Evolutionary conservation across 2,888 invertebrate genomes (phyloP), one percentile per base, ranked within the genome.

Genomic region (Auanema sp.): DNA sequence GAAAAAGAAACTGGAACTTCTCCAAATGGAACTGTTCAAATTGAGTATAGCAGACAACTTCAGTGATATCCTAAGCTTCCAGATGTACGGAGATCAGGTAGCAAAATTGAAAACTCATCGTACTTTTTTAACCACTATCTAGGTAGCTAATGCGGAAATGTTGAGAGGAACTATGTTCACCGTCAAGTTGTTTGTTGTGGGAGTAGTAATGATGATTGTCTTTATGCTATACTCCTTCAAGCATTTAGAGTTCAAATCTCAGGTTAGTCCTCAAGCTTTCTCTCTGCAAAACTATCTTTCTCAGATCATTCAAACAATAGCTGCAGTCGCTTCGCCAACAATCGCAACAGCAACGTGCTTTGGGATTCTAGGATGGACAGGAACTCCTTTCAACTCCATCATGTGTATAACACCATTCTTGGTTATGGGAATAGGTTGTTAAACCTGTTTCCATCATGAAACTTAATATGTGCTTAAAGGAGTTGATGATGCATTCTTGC

Each of bases 71-170:
- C 75, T 75, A 54, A 69, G 65, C 44, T 70, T 77, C 25, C 69
- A 77, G 60, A 79, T 79, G 72, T 80, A 76, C 54, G 80, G 75
- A 6, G 80, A 80, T 58, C 75, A 79, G 63, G 71, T n/a, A n/a
- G n/a, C n/a, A n/a, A n/a, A n/a, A n/a, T n/a, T n/a, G n/a, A n/a
- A n/a, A n/a, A n/a, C n/a, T n/a, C n/a, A n/a, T n/a, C n/a, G n/a
- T n/a, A n/a, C n/a, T n/a, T n/a, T n/a, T n/a, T n/a, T n/a, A n/a
- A n/a, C n/a, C n/a, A n/a, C n/a, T n/a, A n/a, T n/a, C n/a, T 42
- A 51, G 75, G 71, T 80, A 4, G 80, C 79, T 8, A 81, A 81
- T 47, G 67, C 74, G 10, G 80, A 80, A 62, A 80, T 80, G 80
- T 61, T 79, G 10, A 56, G 73, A 10, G 80, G 80, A n/a, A 72